These are phyloP conservation scores for Apodemia hepburni DNA, from an alignment of 2,888 invertebrate species.

Conservation along the genomic window DNA sequence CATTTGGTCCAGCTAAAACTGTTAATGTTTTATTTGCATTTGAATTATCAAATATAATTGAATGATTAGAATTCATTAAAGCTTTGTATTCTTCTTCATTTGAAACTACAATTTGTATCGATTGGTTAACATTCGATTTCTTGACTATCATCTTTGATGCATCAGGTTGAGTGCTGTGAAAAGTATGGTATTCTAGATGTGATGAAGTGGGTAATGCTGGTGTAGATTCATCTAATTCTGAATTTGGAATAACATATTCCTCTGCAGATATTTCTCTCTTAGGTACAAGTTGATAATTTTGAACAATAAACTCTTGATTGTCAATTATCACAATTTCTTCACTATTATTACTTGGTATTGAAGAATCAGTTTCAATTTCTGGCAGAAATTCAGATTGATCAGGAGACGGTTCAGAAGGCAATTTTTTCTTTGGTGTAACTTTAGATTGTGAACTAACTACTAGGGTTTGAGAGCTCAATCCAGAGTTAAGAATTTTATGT, in stretches of 20 bases:
- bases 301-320: constrained; percentile 79
- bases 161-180: constrained; percentile 39
- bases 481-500: constrained; percentile 66
- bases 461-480: constrained; percentile 38
- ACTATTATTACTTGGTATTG: constrained; percentile 32
- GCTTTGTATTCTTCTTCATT: constrained; percentile 75
- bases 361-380: constrained; percentile 34
- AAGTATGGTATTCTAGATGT: constrained; percentile 48
- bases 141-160: constrained; percentile 48
- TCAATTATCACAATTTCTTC: constrained; percentile 76
- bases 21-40: constrained; percentile 59
- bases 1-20: constrained; percentile 54
- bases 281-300: constrained; percentile 56
- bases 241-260: constrained; percentile 49
- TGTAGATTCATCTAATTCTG: constrained; percentile 41
- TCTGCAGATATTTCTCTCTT: constrained; percentile 40
- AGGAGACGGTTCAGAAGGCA: constrained; percentile 32
- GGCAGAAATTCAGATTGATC: constrained; percentile 44
- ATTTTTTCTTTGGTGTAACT: constrained; percentile 37
- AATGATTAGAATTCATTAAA: constrained; percentile 63
- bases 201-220: constrained; percentile 43
- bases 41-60: constrained; percentile 64
- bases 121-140: constrained; percentile 54
- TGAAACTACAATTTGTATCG: constrained; percentile 72
- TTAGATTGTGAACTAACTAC: constrained; percentile 33